Conservation (phyloP, 2,888 invertebrate genomes). For the Selenia dentaria region DNA sequence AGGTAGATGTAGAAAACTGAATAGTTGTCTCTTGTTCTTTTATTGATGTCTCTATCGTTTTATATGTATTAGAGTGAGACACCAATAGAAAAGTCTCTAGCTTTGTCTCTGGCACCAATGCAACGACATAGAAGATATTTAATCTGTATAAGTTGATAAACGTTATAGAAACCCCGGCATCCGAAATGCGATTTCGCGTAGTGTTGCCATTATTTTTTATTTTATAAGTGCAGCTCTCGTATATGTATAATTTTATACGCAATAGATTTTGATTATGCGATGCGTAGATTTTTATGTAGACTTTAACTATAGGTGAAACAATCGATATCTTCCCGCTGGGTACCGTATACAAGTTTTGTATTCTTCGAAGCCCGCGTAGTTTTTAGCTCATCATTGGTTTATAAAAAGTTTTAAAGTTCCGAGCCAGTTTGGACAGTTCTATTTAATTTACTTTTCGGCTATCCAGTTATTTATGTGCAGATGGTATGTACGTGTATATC, state of each 20-base stretch:
- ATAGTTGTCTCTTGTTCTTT: no score
- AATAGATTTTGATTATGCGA: conserved; percentile 34
- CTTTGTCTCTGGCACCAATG: no score
- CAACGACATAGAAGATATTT: no score
- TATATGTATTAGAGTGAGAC: no score
- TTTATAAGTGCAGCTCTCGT: conserved; percentile 53
- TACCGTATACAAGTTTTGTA: conserved; percentile 14
- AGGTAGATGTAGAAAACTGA: no score
- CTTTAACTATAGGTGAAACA: conserved; percentile 6
- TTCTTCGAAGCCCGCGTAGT: conserved; percentile 20
- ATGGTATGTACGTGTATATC: conserved; percentile 6
- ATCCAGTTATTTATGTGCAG: conserved; percentile 32
- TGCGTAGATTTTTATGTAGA: conserved; percentile 37
- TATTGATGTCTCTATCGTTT: no score
- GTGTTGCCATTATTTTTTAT: conserved; percentile 50
- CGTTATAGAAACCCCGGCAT: no score
- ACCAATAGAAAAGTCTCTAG: no score
- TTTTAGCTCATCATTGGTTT: conserved; percentile 8
- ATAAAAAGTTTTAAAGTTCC: conserved; percentile 50
- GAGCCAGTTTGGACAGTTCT: conserved; percentile 59
- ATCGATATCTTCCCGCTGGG: conserved; percentile 30
- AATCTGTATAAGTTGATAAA: no score
- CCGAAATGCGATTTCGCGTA: conserved; percentile 4
- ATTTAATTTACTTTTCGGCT: conserved; percentile 44
- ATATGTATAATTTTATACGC: conserved; percentile 54